Evolutionary conservation across 2,797 vertebrate species (phyloP).

Genomic region (Todus mexicanus): DNA sequence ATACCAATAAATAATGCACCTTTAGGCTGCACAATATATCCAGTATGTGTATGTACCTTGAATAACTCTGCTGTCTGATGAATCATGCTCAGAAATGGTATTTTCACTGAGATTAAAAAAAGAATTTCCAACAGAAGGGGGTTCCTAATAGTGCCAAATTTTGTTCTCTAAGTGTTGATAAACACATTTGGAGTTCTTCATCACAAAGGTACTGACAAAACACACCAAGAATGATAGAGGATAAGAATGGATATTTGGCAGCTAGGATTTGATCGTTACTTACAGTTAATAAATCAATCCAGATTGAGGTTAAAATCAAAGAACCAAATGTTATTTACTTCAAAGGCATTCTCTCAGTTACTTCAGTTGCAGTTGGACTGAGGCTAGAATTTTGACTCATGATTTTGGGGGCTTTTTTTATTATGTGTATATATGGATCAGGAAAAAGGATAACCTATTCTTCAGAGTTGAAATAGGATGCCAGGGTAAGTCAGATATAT

Average conservation of each 20-base stretch:
- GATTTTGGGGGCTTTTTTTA: accelerated
- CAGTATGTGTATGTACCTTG: background rate
- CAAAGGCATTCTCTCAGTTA: background rate
- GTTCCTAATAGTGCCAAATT: constrained; percentile 59
- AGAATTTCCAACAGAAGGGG: constrained; percentile 46
- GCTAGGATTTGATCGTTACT: constrained; percentile 14
- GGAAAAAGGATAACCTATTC: background rate
- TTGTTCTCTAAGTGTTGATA: constrained; percentile 56
- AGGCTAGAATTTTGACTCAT: background rate
- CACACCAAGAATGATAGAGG: background rate
- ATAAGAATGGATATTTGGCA: constrained; percentile 18
- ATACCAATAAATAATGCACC: background rate
- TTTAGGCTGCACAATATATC: background rate
- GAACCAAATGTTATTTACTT: constrained; percentile 43
- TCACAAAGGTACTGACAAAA: constrained; percentile 39
- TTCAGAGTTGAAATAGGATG: background rate
- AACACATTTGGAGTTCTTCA: constrained; percentile 42
- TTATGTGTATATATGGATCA: background rate
- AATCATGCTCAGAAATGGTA: constrained; percentile 41
- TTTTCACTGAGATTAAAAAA: constrained; percentile 63
- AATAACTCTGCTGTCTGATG: constrained; percentile 33
- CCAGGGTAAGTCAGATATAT: background rate
- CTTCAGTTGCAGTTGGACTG: background rate
- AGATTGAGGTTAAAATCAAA: constrained; percentile 27
- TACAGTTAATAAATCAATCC: constrained; percentile 26